Evolutionary conservation across 2,888 invertebrate species (phyloP).

Genomic region (Microplitis manilae): DNA sequence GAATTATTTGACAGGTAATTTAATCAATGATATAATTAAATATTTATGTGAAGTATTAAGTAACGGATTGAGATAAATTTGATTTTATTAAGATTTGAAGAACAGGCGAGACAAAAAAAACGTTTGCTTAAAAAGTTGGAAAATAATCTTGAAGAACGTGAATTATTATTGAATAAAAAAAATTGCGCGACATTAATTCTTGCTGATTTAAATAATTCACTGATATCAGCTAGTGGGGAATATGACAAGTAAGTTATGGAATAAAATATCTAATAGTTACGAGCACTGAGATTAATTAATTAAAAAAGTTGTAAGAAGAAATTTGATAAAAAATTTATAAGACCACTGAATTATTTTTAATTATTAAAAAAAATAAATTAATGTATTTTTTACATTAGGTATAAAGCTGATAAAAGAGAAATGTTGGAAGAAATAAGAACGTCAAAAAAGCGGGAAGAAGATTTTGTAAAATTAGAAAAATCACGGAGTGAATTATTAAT

Average conservation of each 20-base stretch:
- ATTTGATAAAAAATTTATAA: too few species aligned
- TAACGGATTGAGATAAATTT: conserved; percentile 2
- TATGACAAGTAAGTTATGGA: conserved; percentile 44
- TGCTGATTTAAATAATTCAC: conserved; percentile 72
- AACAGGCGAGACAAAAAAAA: conserved; percentile 74
- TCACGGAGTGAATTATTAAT: conserved; percentile 74
- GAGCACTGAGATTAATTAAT: too few species aligned
- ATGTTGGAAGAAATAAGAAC: conserved; percentile 72
- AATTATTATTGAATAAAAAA: conserved; percentile 73
- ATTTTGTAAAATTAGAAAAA: conserved; percentile 71
- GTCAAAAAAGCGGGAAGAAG: conserved; percentile 71
- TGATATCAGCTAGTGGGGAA: conserved; percentile 60
- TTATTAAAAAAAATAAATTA: not conserved
- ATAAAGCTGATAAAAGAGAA: conserved; percentile 72
- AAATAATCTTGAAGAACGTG: conserved; percentile 72
- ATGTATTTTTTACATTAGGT: conserved; percentile 65
- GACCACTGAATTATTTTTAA: too few species aligned
- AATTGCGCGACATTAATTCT: conserved; percentile 74
- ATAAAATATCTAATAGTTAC: too few species aligned
- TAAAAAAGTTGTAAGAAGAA: too few species aligned
- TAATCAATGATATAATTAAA: conserved; percentile 8
- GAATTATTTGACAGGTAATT: conserved; percentile 71
- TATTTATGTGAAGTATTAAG: too few species aligned
- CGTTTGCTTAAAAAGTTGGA: conserved; percentile 72
- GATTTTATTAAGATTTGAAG: conserved; percentile 70